A percentile compares a stretch with the other conserved stretches of the same genome.
phyloP scores from a whole-genome alignment of 2,797 vertebrate genomes.

The Pseudocheirus occidentalis region DNA sequence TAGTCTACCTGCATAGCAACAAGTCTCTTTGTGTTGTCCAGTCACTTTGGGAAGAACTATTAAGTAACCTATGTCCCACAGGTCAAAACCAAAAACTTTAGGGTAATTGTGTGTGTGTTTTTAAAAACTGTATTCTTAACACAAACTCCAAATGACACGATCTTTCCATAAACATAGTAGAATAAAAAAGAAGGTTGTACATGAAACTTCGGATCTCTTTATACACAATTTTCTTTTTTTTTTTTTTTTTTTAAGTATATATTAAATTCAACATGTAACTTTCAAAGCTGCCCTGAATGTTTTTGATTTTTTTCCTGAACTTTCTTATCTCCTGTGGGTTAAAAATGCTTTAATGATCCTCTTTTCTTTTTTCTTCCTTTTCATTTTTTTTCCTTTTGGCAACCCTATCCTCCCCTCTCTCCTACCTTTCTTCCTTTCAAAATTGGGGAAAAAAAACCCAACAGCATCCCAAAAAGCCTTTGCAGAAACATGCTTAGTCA shows the following conservation, averaged over 20 bases:
- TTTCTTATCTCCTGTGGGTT: background rate
- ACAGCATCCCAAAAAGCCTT: background rate
- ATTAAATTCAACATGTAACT: background rate
- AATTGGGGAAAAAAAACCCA: background rate
- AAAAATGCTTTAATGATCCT: background rate
- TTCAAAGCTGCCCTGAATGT: background rate
- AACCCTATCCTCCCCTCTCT: background rate
- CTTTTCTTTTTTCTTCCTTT: background rate
- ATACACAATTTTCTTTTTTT: background rate
- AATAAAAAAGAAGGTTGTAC: background rate
- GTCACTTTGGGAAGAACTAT: background rate
- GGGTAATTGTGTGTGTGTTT: background rate
- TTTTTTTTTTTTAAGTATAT: background rate
- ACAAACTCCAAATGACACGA: background rate
- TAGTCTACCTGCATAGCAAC: background rate
- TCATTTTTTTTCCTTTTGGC: background rate
- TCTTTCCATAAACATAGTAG: background rate
- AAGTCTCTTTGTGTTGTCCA: background rate
- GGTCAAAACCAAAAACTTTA: background rate
- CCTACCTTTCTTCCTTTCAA: no score
- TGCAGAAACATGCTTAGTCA: background rate
- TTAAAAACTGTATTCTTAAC: background rate
- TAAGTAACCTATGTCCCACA: background rate
- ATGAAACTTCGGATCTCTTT: background rate
- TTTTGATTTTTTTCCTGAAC: background rate